Percentiles rank a stretch among this genome's conserved stretches.
Conservation (phyloP, 2,888 invertebrate genomes). For the Rhynchonema sp. region DNA sequence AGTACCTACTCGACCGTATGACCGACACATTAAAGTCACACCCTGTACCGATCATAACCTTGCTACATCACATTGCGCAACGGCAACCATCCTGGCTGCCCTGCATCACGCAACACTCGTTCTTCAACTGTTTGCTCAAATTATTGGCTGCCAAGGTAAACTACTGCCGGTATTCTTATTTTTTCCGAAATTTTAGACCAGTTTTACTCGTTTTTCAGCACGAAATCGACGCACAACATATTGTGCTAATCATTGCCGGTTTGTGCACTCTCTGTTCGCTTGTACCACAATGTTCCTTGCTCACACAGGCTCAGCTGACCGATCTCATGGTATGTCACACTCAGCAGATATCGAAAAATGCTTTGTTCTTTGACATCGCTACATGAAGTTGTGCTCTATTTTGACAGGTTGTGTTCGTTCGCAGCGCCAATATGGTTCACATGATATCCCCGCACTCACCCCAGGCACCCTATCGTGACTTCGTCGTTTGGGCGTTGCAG, state of each 20-base stretch:
- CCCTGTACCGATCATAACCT: not conserved
- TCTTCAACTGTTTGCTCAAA: not conserved
- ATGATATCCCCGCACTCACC: too few relatives aligned
- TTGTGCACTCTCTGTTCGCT: not conserved
- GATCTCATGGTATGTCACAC: not conserved
- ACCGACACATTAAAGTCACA: not conserved
- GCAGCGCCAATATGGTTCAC: too few relatives aligned
- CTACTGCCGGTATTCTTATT: too few relatives aligned
- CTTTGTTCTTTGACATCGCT: too few relatives aligned
- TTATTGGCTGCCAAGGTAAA: not conserved
- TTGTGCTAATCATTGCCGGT: not conserved
- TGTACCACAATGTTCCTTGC: not conserved
- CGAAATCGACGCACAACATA: not conserved
- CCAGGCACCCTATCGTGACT: not conserved
- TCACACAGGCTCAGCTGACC: not conserved
- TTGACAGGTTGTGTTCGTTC: too few relatives aligned
- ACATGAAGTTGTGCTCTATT: too few relatives aligned
- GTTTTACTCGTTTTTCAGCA: too few relatives aligned
- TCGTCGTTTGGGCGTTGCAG: not conserved
- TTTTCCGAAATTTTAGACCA: too few relatives aligned
- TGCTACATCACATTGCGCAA: not conserved
- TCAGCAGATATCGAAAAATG: too few relatives aligned
- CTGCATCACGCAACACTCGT: not conserved
- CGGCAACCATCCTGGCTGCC: not conserved
- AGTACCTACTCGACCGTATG: not conserved